Evolutionary conservation across 1,140 invertebrate genomes (phyloP).

Genomic region (Adelges cooleyi): DNA sequence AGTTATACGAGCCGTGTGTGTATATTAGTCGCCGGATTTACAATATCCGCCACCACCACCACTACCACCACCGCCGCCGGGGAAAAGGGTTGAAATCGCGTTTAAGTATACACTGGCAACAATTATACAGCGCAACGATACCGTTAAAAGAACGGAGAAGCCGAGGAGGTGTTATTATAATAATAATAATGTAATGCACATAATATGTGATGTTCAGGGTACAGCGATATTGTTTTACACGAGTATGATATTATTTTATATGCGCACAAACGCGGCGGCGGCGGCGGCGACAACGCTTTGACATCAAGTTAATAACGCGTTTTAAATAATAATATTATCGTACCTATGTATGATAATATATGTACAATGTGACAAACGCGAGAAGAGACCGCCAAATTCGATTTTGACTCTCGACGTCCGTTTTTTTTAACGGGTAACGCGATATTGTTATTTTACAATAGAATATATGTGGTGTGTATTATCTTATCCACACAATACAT

Average conservation of each 20-base stretch:
- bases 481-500: too few species aligned
- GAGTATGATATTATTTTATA: neutral
- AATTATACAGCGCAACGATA: constrained; percentile 16
- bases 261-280: neutral
- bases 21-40: constrained; percentile 12
- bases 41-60: neutral
- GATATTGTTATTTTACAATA: too few species aligned
- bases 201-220: neutral
- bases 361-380: too few species aligned
- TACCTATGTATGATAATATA: too few species aligned
- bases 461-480: too few species aligned
- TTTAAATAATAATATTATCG: too few species aligned
- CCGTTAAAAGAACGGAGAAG: constrained; percentile 3
- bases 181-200: neutral
- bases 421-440: neutral
- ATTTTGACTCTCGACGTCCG: neutral
- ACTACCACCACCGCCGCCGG: neutral
- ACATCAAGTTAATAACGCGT: neutral
- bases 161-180: too few species aligned
- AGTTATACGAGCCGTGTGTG: neutral
- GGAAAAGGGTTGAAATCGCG: too few species aligned
- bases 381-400: neutral
- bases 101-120: neutral
- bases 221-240: constrained; percentile 1
- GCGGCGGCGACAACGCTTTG: constrained; percentile 6